These are phyloP conservation scores for Pseudomyrmex sp. DNA, from an alignment of 1,140 invertebrate genomes.

Conservation along the genomic window DNA sequence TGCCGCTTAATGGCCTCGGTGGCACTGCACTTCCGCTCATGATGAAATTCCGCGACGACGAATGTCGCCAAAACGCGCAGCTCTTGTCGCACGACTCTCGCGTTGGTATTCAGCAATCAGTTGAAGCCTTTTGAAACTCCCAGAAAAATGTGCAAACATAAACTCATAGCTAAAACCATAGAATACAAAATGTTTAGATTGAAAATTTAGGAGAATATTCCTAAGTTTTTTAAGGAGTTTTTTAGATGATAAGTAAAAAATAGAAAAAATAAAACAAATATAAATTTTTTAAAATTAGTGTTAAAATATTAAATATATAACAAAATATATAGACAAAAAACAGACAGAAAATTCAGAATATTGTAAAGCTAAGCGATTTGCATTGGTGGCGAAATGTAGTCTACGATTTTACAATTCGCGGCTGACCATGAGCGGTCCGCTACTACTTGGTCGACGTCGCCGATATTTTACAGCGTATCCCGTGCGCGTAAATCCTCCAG, in stretches of 20 bases:
- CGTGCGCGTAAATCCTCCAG: slow-evolving; percentile 29
- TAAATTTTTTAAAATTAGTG: too few relatives aligned
- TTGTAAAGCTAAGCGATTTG: not conserved
- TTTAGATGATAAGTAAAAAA: too few relatives aligned
- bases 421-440: slow-evolving; percentile 17
- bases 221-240: too few relatives aligned
- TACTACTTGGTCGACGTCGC: slow-evolving; percentile 21
- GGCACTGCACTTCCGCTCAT: not conserved
- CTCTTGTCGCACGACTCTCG: not conserved
- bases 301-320: too few relatives aligned
- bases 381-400: not conserved
- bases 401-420: slow-evolving; percentile 1
- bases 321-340: not conserved
- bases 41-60: slow-evolving; percentile 8
- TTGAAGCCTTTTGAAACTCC: not conserved
- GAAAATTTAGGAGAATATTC: too few relatives aligned
- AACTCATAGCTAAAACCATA: too few relatives aligned
- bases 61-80: not conserved
- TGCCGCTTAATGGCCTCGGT: slow-evolving; percentile 26
- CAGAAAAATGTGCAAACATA: not conserved
- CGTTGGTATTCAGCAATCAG: not conserved
- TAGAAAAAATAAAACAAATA: too few relatives aligned
- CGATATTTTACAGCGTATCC: slow-evolving; percentile 51
- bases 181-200: too few relatives aligned
- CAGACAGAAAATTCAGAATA: not conserved